Percentiles rank a stretch among this genome's conserved stretches.
Evolutionary conservation across 64 coral and sea anemone species (phyloP).

Genomic region (Acropora yongei): DNA sequence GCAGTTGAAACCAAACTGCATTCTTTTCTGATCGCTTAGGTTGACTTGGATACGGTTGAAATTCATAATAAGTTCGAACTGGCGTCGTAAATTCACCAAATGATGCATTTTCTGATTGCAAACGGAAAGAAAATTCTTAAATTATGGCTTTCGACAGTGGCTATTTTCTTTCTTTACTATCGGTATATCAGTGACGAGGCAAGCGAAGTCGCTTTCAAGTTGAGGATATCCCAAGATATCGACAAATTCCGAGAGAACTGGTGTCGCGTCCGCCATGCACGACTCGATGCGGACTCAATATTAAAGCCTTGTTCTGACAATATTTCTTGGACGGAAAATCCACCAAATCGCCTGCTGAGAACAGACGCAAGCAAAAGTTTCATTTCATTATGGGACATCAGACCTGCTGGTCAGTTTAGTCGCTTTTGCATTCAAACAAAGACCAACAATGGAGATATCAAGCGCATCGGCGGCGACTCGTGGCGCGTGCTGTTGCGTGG

Average conservation of each 20-base stretch:
- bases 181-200: background rate
- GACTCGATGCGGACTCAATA: constrained; percentile 56
- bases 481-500: constrained; percentile 85
- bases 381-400: constrained; percentile 63
- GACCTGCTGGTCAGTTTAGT: constrained; percentile 89
- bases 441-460: constrained; percentile 60
- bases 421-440: constrained; percentile 82
- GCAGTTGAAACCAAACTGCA: background rate
- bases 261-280: constrained; percentile 73
- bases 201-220: background rate
- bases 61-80: background rate
- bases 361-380: constrained; percentile 76
- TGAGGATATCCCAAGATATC: background rate
- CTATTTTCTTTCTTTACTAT: background rate
- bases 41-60: background rate
- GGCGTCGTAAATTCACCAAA: background rate
- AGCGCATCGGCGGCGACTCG: constrained; percentile 77
- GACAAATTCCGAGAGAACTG: constrained; percentile 65
- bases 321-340: constrained; percentile 56
- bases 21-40: background rate
- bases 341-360: background rate
- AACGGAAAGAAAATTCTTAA: constrained; percentile 13
- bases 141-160: constrained; percentile 18
- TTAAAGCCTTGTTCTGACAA: constrained; percentile 53
- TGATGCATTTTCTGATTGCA: background rate